Evolutionary conservation across 2,888 invertebrate genomes (phyloP).

Genomic region (Steinernema carpocapsae): DNA sequence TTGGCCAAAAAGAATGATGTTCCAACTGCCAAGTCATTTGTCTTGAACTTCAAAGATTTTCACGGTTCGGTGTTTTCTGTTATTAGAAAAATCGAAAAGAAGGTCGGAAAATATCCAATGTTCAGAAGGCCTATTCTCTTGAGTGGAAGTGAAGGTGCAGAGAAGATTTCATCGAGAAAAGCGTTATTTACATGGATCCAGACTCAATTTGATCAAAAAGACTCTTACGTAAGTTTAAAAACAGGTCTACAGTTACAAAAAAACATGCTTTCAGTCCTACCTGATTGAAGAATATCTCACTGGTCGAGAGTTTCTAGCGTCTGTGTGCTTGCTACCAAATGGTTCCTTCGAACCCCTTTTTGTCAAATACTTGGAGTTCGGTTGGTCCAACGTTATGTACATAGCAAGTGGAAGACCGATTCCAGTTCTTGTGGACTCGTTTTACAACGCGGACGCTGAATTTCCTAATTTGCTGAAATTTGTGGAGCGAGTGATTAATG

Average conservation of each 20-base stretch:
- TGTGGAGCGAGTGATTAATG: background rate
- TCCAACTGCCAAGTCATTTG: background rate
- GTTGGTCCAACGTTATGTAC: background rate
- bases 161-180: conserved; percentile 7
- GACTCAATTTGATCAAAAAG: background rate
- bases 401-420: background rate
- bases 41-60: background rate
- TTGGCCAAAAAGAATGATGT: background rate
- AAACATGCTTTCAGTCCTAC: background rate
- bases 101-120: conserved; percentile 4
- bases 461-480: background rate
- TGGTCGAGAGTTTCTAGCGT: background rate
- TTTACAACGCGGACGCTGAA: background rate
- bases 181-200: no score
- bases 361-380: conserved; percentile 2
- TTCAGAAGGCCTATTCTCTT: background rate
- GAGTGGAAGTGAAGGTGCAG: conserved; percentile 9
- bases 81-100: background rate
- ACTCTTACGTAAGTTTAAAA: background rate
- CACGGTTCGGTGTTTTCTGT: background rate
- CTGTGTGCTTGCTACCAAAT: background rate
- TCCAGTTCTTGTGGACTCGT: background rate
- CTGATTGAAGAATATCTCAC: background rate
- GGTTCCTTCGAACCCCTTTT: conserved; percentile 3
- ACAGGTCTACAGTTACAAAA: background rate